Conservation (phyloP, 2,113 vertebrate genomes). For the Microtus oregoni region DNA sequence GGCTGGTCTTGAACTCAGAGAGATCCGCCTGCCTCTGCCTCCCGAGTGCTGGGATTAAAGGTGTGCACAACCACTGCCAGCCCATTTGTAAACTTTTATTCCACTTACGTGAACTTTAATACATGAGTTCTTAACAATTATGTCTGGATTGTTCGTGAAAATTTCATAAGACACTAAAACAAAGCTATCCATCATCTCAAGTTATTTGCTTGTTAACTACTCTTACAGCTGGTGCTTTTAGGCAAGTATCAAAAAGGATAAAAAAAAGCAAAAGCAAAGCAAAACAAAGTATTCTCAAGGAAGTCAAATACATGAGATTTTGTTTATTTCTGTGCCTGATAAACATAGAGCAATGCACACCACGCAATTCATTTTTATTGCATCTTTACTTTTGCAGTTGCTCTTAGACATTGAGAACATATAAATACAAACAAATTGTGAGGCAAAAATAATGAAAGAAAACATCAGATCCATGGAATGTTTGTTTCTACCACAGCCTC, state of each 20-base stretch:
- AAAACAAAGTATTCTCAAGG: background rate
- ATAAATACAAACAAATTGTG: too few relatives aligned
- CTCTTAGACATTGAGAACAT: background rate
- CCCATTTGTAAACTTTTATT: background rate
- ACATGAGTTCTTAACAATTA: background rate
- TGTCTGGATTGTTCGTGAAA: background rate
- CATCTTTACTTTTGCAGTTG: background rate
- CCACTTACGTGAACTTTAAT: background rate
- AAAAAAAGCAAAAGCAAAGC: background rate
- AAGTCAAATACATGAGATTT: too few relatives aligned
- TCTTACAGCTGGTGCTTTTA: background rate
- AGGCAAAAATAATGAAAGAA: background rate
- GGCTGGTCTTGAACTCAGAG: too few relatives aligned
- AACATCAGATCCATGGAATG: background rate
- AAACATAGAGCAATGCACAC: too few relatives aligned
- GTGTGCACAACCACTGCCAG: too few relatives aligned
- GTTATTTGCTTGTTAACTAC: background rate
- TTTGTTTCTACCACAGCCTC: background rate
- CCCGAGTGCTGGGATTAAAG: too few relatives aligned
- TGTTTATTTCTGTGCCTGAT: too few relatives aligned
- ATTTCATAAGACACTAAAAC: background rate
- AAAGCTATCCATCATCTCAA: background rate
- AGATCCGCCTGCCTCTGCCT: too few relatives aligned
- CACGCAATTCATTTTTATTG: too few relatives aligned
- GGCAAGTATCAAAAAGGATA: too few relatives aligned